phyloP scores from a whole-genome alignment of 35 echinoderm and acorn worm species.

The Ophioderma brevispina region DNA sequence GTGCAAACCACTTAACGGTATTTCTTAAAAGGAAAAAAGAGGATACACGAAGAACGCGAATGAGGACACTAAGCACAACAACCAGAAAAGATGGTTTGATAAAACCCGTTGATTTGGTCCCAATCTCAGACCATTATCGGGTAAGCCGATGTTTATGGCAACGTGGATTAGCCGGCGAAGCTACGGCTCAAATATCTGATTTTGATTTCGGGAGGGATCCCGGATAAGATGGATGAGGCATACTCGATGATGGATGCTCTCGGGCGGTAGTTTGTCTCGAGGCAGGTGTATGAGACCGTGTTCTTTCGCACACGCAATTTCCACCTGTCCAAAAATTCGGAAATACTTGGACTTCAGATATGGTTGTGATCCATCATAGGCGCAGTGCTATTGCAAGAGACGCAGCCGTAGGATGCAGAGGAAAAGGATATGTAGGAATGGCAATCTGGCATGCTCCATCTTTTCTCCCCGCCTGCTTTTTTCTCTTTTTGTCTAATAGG shows the following conservation, averaged over 20 bases:
- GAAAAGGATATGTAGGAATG: background rate
- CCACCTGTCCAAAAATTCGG: background rate
- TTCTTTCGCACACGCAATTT: slow-evolving; percentile 10
- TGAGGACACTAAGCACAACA: background rate
- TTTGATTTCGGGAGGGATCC: slow-evolving; percentile 9
- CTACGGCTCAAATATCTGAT: slow-evolving; percentile 3
- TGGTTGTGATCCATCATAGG: background rate
- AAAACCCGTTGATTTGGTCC: background rate
- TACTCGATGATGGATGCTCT: background rate
- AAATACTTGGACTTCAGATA: slow-evolving; percentile 5
- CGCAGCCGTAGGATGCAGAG: background rate
- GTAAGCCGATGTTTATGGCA: background rate
- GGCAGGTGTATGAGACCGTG: slow-evolving; percentile 3
- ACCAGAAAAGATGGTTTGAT: slow-evolving; percentile 7
- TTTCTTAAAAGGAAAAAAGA: background rate
- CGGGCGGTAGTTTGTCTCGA: background rate
- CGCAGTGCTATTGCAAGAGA: background rate
- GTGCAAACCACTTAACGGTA: background rate
- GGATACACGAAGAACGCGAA: background rate
- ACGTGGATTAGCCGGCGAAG: background rate
- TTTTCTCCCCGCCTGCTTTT: background rate
- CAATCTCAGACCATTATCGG: background rate
- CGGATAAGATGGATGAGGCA: background rate
- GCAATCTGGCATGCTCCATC: background rate
- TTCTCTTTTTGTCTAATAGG: background rate